Evolutionary conservation across 2,888 invertebrate genomes (phyloP).

Genomic region (Dicyrtomina minuta): DNA sequence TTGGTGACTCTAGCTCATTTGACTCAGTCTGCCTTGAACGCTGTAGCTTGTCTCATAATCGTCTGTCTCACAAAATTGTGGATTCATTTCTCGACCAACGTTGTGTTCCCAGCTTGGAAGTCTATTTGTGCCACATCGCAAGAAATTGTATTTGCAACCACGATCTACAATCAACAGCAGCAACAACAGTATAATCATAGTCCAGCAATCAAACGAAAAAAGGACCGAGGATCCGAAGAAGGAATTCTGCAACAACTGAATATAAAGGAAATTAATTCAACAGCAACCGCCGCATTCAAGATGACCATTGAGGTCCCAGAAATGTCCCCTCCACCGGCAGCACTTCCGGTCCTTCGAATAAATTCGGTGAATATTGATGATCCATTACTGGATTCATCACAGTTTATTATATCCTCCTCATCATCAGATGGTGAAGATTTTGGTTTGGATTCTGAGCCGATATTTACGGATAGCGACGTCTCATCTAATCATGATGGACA

Average conservation of each 20-base stretch:
- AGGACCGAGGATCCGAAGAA: conserved; percentile 1
- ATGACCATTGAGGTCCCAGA: conserved; percentile 29
- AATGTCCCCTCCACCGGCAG: conserved; percentile 8
- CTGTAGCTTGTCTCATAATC: conserved; percentile 35
- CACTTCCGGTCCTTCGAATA: conserved; percentile 33
- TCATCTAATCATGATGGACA: conserved; percentile 18
- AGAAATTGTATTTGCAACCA: not conserved
- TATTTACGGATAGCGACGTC: conserved; percentile 28
- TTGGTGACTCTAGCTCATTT: conserved; percentile 23
- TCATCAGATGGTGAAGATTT: conserved; percentile 31
- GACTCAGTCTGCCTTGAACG: conserved; percentile 36
- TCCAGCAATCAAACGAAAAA: not conserved
- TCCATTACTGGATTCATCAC: conserved; percentile 4
- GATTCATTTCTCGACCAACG: conserved; percentile 17
- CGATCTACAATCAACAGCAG: not conserved
- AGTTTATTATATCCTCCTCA: conserved; percentile 13
- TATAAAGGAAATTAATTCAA: not conserved
- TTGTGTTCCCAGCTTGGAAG: conserved; percentile 15
- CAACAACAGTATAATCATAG: not conserved
- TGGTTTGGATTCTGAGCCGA: not conserved
- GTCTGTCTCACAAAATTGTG: conserved; percentile 26
- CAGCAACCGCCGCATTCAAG: not conserved
- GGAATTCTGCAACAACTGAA: not conserved
- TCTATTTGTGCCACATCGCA: conserved; percentile 15
- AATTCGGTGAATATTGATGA: conserved; percentile 35